Evolutionary conservation across 1,140 invertebrate species (phyloP).

Genomic region (Neodiprion virginianus): DNA sequence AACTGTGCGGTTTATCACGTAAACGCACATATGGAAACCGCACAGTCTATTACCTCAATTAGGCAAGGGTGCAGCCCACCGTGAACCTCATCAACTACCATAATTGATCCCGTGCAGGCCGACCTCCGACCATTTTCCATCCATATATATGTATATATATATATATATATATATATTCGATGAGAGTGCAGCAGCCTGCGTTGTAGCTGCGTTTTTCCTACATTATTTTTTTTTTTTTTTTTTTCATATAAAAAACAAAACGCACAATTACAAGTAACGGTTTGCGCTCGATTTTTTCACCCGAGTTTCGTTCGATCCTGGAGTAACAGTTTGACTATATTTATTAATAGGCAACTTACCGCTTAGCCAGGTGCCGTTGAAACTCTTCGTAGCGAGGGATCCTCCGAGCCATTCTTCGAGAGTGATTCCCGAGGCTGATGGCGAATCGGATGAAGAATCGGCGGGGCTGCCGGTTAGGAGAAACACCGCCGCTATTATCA

Average conservation of each 20-base stretch:
- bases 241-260: conserved; percentile 4
- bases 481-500: conserved; percentile 51
- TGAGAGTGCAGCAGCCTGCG: conserved; percentile 14
- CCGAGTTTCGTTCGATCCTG: too few relatives aligned
- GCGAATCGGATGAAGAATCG: conserved; percentile 33
- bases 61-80: conserved; percentile 42
- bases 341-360: conserved; percentile 42
- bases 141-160: too few relatives aligned
- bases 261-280: too few relatives aligned
- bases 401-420: conserved; percentile 57
- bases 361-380: conserved; percentile 60
- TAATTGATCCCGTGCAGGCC: conserved; percentile 41
- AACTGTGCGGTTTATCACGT: too few relatives aligned
- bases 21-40: conserved; percentile 29
- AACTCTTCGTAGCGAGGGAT: conserved; percentile 55
- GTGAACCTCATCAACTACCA: conserved; percentile 55
- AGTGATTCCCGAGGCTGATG: conserved; percentile 44
- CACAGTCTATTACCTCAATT: conserved; percentile 47
- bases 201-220: conserved; percentile 27
- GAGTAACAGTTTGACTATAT: too few relatives aligned
- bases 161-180: too few relatives aligned
- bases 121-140: not conserved
- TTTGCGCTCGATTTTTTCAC: too few relatives aligned
- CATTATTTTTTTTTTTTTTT: not conserved
- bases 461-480: conserved; percentile 47